phyloP scores from a whole-genome alignment of 2,797 vertebrate species.

The Peromyscus attwateri region DNA sequence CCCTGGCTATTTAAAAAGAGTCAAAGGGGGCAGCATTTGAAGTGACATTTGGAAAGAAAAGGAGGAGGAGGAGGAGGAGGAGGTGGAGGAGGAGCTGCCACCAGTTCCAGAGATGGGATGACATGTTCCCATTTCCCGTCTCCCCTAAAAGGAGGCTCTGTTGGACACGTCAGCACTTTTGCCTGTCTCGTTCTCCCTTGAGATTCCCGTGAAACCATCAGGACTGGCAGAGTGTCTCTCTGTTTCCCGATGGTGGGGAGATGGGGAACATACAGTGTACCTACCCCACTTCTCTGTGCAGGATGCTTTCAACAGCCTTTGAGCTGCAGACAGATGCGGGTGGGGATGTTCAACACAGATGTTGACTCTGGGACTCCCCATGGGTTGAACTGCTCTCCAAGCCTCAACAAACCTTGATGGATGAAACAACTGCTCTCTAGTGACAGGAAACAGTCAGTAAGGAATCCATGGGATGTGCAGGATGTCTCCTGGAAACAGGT shows the following conservation, averaged over 20 bases:
- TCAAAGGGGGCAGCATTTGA: constrained; percentile 48
- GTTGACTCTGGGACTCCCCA: neutral
- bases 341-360: too few relatives aligned
- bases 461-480: accelerated
- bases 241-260: neutral
- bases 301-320: neutral
- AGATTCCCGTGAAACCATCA: too few relatives aligned
- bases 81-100: neutral
- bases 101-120: neutral
- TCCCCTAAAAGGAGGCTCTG: neutral
- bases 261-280: accelerated
- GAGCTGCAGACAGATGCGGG: neutral
- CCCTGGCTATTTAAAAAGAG: constrained; percentile 42
- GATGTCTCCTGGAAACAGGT: neutral
- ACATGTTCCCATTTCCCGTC: neutral
- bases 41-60: constrained; percentile 29
- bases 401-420: neutral
- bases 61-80: neutral
- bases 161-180: neutral
- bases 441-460: neutral
- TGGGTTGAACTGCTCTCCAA: neutral
- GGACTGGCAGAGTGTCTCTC: neutral
- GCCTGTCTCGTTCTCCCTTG: neutral
- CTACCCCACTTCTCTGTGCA: too few relatives aligned
- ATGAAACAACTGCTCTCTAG: neutral